Evolutionary conservation across 1,140 invertebrate species (phyloP), one percentile per base, ranked within the genome.

Genomic region (Drosophila oshimai): DNA sequence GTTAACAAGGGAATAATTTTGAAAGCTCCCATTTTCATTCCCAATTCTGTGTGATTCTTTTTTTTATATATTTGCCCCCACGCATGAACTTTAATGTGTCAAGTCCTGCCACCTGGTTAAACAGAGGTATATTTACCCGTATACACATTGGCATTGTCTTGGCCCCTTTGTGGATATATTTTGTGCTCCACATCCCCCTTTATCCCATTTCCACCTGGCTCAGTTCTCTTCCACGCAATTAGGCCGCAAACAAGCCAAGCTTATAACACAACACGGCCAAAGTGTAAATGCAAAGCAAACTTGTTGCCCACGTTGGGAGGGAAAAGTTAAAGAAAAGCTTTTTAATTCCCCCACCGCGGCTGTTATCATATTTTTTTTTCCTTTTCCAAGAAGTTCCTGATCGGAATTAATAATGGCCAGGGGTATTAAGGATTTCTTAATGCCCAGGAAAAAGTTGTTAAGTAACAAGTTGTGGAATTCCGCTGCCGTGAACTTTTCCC

Each of bases 241-340:
- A 76, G 74, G 80, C 76, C 64, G 67, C 75, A 73, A 76, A 73
- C 61, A 86, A 80, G 70, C 60, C 60, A 68, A 84, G 50, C 84
- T 84, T 74, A 51, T 84, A 54, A 42, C 64, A 55, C 58, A 70
- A 70, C 60, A 55, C 36, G 71, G 60, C 74, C 50, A 45, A 74
- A 34, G 74, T 78, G 74, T 50, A 67, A 78, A 84, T 84, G 70
- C 71, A 84, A 71, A 75, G 55, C 36, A 75, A 86, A 84, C 80
- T 84, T 84, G 71, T 86, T 75, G 75, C 75, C 55, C 29, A 20
- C 39, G 7, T 28, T 46, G 12, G 5, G 28, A 13, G 42, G 20
- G 24, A 36, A 76, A 83, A 74, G 64, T 62, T 58, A 31, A 61
- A 61, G 47, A 51, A 50, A 61, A 24, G 37, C 28, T 58, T 60